Conservation (phyloP, 2,113 vertebrate species). For the Dendrocopos noguchii region DNA sequence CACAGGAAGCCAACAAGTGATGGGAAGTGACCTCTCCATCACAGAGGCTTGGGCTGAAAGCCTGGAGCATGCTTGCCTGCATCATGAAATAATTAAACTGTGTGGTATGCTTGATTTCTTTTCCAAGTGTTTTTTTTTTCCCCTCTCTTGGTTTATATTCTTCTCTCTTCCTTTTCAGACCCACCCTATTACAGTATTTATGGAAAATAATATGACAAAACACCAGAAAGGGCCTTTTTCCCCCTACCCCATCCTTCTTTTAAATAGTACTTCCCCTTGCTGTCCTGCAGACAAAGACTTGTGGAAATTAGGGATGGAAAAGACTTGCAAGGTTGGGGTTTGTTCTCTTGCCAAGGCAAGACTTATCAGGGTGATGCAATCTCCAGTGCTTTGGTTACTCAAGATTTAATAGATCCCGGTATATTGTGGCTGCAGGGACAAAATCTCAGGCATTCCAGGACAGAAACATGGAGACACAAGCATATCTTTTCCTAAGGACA, state of each 20-base stretch:
- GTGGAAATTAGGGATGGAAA: not conserved
- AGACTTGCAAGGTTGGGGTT: not conserved
- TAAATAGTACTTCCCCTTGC: not conserved
- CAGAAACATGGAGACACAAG: not conserved
- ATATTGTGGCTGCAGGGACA: not conserved
- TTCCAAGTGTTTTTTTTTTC: fast-evolving
- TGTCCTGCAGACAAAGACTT: not conserved
- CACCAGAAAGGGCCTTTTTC: not conserved
- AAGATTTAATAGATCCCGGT: not conserved
- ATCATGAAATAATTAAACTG: not conserved
- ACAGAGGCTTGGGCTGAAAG: not conserved
- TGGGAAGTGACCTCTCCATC: not conserved
- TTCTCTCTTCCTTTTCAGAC: not conserved
- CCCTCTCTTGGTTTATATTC: not conserved
- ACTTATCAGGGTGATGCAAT: not conserved
- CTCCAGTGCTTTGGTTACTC: not conserved
- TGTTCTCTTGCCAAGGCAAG: not conserved
- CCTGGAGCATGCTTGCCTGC: not conserved
- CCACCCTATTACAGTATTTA: not conserved
- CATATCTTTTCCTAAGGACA: not conserved
- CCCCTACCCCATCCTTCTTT: not conserved
- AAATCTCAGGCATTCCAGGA: not conserved
- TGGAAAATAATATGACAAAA: not conserved
- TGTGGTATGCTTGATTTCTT: not conserved
- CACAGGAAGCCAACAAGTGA: not conserved